Percentiles rank a stretch among this genome's conserved stretches.
phyloP scores from a whole-genome alignment of 1,140 invertebrate genomes.

The Scylla paramamosain region DNA sequence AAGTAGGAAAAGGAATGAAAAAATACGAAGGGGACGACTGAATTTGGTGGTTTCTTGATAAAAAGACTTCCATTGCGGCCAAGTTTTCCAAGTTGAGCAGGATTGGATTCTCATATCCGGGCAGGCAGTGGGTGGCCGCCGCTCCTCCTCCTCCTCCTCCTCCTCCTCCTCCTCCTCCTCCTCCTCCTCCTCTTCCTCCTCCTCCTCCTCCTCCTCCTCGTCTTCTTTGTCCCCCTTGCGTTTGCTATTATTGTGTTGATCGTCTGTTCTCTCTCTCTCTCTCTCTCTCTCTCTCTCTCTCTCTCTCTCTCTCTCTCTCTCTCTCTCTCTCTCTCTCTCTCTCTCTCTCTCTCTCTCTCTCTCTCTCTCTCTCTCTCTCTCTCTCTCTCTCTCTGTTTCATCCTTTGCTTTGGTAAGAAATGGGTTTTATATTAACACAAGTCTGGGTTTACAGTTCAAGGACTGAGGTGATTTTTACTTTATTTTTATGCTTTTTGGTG shows the following conservation, averaged over 20 bases:
- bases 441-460: too few relatives aligned
- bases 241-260: not conserved
- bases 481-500: too few relatives aligned
- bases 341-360: not conserved
- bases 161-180: not conserved
- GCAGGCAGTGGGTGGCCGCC: slow-evolving; percentile 59
- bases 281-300: not conserved
- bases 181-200: not conserved
- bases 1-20: not conserved
- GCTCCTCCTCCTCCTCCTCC: not conserved
- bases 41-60: slow-evolving; percentile 48
- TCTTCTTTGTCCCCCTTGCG: not conserved
- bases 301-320: not conserved
- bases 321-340: not conserved
- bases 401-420: not conserved
- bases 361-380: not conserved
- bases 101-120: slow-evolving; percentile 69
- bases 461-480: too few relatives aligned
- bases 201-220: not conserved
- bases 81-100: slow-evolving; percentile 60
- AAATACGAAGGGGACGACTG: not conserved
- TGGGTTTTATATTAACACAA: not conserved
- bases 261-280: not conserved
- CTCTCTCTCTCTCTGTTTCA: not conserved
- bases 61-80: slow-evolving; percentile 37